Conservation (phyloP, 2,113 vertebrate genomes). For the Triplophysa tibetana region DNA sequence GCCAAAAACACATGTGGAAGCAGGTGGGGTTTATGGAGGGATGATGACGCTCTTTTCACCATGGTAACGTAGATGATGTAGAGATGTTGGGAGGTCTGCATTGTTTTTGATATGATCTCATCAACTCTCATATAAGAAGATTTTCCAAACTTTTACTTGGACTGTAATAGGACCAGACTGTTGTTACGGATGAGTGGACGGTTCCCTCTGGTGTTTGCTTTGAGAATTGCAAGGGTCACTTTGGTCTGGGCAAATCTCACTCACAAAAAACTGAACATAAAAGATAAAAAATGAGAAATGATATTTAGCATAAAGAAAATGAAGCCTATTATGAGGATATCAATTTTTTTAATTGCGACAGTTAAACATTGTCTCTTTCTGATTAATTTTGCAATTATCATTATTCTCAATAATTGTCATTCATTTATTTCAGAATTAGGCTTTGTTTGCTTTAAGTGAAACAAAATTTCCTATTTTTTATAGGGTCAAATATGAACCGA, state of each 20-base stretch:
- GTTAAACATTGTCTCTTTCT: too few relatives aligned
- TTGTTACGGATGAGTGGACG: slow-evolving; percentile 7
- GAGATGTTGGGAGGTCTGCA: slow-evolving; percentile 4
- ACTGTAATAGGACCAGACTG: neutral
- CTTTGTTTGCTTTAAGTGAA: too few relatives aligned
- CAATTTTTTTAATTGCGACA: too few relatives aligned
- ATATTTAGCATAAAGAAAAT: too few relatives aligned
- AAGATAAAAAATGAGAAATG: too few relatives aligned
- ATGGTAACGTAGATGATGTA: slow-evolving; percentile 2
- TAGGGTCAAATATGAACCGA: neutral
- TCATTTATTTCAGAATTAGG: too few relatives aligned
- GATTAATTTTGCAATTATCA: too few relatives aligned
- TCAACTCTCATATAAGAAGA: neutral
- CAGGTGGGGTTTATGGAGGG: neutral
- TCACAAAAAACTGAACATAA: neutral
- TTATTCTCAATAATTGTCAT: too few relatives aligned
- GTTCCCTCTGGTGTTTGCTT: slow-evolving; percentile 53
- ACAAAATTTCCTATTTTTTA: too few relatives aligned
- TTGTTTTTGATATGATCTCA: slow-evolving; percentile 25
- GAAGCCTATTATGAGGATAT: too few relatives aligned
- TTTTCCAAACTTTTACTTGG: neutral
- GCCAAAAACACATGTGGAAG: slow-evolving; percentile 1
- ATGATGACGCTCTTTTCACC: neutral
- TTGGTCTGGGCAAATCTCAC: neutral
- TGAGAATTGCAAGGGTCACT: slow-evolving; percentile 26